Conservation (phyloP, 1,140 invertebrate genomes). For the Saxidomus purpurata region DNA sequence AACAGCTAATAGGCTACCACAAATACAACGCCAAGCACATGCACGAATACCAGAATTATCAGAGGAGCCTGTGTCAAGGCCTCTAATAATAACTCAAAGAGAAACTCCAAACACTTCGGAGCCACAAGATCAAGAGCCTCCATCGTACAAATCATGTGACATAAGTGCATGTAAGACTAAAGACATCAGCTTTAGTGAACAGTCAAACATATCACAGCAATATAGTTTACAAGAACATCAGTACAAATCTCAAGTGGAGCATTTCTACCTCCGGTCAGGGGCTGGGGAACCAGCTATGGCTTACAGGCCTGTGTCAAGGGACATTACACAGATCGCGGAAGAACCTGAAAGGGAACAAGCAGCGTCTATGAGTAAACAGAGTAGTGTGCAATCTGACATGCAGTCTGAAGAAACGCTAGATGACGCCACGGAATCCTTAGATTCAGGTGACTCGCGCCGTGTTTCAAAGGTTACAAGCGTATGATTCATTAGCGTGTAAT, state of each 20-base stretch:
- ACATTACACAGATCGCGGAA: slow-evolving; percentile 62
- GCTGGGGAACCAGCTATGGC: slow-evolving; percentile 35
- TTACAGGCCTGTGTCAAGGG: slow-evolving; percentile 58
- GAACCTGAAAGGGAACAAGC: slow-evolving; percentile 56
- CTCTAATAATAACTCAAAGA: slow-evolving; percentile 27
- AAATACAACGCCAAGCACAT: slow-evolving; percentile 15
- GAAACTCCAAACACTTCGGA: background rate
- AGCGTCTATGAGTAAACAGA: slow-evolving; percentile 62
- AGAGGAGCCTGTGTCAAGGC: slow-evolving; percentile 27
- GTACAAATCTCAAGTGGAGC: slow-evolving; percentile 47
- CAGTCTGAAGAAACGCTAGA: slow-evolving; percentile 68
- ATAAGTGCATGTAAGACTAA: background rate
- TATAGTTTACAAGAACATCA: background rate
- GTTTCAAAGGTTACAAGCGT: slow-evolving; percentile 74
- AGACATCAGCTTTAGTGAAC: background rate
- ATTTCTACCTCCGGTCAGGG: slow-evolving; percentile 58
- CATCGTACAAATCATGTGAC: slow-evolving; percentile 22
- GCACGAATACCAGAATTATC: slow-evolving; percentile 14
- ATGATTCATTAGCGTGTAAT: slow-evolving; percentile 25
- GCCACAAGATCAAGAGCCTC: background rate
- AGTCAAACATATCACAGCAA: slow-evolving; percentile 30
- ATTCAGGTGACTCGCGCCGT: slow-evolving; percentile 73
- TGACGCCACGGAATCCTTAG: slow-evolving; percentile 71
- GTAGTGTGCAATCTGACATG: slow-evolving; percentile 64
- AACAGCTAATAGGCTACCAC: background rate